These are phyloP conservation scores for Andrena minutula DNA, from an alignment of 2,888 invertebrate species.

Conservation along the genomic window DNA sequence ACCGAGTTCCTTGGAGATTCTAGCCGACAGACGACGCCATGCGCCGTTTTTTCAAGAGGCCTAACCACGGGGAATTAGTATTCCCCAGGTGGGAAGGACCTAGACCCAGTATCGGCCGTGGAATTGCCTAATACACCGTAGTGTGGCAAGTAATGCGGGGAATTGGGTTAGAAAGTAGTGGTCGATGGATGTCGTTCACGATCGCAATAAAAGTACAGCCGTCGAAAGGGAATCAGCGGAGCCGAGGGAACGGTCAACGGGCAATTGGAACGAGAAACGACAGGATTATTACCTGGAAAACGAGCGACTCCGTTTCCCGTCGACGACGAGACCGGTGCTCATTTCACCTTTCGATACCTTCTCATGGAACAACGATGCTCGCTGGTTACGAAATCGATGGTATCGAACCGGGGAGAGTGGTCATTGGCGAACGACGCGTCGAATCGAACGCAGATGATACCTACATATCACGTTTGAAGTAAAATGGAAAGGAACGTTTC, in stretches of 20 bases:
- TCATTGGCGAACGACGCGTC: constrained; percentile 4
- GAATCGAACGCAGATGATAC: neutral
- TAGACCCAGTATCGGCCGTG: constrained; percentile 74
- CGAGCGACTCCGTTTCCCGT: neutral
- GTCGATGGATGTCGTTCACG: constrained; percentile 16
- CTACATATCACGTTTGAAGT: neutral
- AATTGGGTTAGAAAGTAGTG: constrained; percentile 80
- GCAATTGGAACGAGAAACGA: constrained; percentile 1
- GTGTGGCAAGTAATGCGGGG: constrained; percentile 56
- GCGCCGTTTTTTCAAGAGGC: constrained; percentile 40
- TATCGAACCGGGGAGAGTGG: constrained; percentile 18
- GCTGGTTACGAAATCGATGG: constrained; percentile 16
- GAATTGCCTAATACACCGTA: constrained; percentile 73
- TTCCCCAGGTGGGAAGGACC: constrained; percentile 71
- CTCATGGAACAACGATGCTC: constrained; percentile 3
- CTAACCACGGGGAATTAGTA: constrained; percentile 65
- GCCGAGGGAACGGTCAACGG: neutral
- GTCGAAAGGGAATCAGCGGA: constrained; percentile 20
- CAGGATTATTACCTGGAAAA: constrained; percentile 9
- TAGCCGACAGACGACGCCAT: neutral
- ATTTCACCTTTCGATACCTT: constrained; percentile 20
- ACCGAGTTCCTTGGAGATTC: constrained; percentile 12
- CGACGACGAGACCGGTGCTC: neutral
- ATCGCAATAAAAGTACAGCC: constrained; percentile 10
- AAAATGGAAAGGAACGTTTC: neutral